Base-by-base conservation (phyloP, 2,113 vertebrate genomes). In the Prochilodus magdalenae region DNA sequence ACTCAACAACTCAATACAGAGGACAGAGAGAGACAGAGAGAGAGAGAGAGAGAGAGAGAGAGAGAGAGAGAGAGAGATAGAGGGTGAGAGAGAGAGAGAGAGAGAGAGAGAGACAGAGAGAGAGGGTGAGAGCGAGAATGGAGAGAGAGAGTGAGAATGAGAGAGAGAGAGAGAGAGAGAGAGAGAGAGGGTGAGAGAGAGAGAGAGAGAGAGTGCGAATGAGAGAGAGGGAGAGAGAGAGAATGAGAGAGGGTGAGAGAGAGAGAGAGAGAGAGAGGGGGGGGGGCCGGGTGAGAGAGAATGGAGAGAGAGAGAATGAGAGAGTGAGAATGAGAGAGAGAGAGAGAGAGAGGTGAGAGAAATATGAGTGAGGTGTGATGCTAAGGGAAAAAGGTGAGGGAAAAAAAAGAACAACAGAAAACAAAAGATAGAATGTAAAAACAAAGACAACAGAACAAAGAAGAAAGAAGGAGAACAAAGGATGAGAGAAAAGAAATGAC, bases 161-260 rank as follows among this genome's bases (percentile, higher is more conserved):
- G 15, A 7, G 14, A 5, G 20, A 57, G 6, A 57, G 3, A n/a
- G 7, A 8, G 20, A 1, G 15, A 1, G 53, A 57, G 20, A 57
- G 5, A 57, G 20, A 57, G 20, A 57, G 20, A 22, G 53, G n/a
- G 5, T 7, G 7, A 51, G 1, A 6, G 53, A 7, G 4, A 78
- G 30, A 44, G 30, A 44, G n/a, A 71, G 44, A 18, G 16, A 70
- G 40, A 71, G 59, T 26, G 1, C 18, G n/a, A 27, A 13, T 20
- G 20, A 57, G 49, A 57, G 49, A 55, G 71, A 57, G 49, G 29
- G 49, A 55, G 71, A 57, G 53, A 33, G 51, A 29, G 29, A 79
- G 29, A 22, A 57, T 2, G 5, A 22, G 6, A 22, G 20, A 22
- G 15, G 22, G 40, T 30, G 66, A 49, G 66, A 26, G 49, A 79